Base-by-base conservation (phyloP, 2,797 vertebrate genomes). In the Acestrorhynchus altus region DNA sequence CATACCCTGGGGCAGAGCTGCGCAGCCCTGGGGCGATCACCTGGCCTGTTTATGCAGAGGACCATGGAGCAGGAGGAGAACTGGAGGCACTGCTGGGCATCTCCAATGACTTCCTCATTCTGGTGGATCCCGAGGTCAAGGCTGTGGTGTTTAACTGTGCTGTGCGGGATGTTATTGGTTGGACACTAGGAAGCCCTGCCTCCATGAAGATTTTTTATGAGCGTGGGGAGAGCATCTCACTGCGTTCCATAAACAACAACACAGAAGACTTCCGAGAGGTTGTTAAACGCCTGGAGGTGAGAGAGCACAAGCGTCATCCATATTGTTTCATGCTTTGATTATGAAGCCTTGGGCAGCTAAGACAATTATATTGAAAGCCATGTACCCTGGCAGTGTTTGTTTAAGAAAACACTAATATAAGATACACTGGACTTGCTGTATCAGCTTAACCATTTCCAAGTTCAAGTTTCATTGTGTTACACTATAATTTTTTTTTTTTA, bases 251-350 rank as follows among this genome's bases (percentile, higher is more conserved):
- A 86, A 91, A 92, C 78, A 96, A 93, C 87, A 97, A 92, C 83
- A 92, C 93, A 0, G 98, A 99, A 86, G 98, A 99, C 83, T 96
- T 99, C 91, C 96, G 97, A 87, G 98, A 99, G 89, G 96, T 99
- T 83, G 92, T 99, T 85, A 97, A 94, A 90, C 95, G 98, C 69
- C 92, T 99, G 57, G 97, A 99, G 96, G 98, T 99, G 72, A 95
- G 95, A 11, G 40, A 15, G 42, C n/a, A 11, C 20, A 5, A 20
- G 63, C 8, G 1, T 13, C 1, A 13, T 16, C 8, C 4, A 44
- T 52, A 51, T 35, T 18, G 24, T 54, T n/a, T 35, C 12, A 31
- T 4, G 47, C 1, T 20, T 46, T 20, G 24, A 4, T 16, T 35
- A 35, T 6, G n/a, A n/a, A n/a, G n/a, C n/a, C n/a, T n/a, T n/a